Evolutionary conservation across 2,113 vertebrate genomes (phyloP).

Genomic region (Climacteris rufus): DNA sequence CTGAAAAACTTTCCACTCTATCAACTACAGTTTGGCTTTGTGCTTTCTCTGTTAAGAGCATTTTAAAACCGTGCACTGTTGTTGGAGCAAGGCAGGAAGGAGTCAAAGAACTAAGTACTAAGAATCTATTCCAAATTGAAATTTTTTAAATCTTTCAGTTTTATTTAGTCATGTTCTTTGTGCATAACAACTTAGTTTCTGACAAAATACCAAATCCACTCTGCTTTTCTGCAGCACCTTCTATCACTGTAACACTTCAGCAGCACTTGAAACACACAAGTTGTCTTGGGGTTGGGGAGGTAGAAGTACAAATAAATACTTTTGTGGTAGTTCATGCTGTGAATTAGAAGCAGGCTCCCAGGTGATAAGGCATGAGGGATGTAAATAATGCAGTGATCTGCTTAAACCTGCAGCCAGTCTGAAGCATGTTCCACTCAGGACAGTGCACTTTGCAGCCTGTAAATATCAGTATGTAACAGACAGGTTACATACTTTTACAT

Average conservation of each 20-base stretch:
- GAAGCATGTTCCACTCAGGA: neutral
- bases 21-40: constrained; percentile 53
- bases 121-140: neutral
- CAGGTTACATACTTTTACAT: neutral
- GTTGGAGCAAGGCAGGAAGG: constrained; percentile 4
- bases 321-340: neutral
- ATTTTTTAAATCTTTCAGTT: neutral
- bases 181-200: neutral
- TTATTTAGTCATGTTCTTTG: neutral
- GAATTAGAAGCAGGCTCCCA: neutral
- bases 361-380: neutral
- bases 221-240: neutral
- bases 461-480: neutral
- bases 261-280: neutral
- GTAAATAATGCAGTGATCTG: neutral
- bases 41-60: constrained; percentile 23
- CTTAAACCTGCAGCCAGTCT: neutral
- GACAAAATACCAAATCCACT: neutral
- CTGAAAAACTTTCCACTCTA: constrained; percentile 65
- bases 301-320: neutral
- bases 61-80: constrained; percentile 1
- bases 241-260: neutral
- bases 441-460: neutral
- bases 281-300: neutral
- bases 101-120: neutral